Percentiles rank a stretch among this genome's conserved stretches.
phyloP scores from a whole-genome alignment of 2,113 vertebrate genomes.

The Colius striatus region DNA sequence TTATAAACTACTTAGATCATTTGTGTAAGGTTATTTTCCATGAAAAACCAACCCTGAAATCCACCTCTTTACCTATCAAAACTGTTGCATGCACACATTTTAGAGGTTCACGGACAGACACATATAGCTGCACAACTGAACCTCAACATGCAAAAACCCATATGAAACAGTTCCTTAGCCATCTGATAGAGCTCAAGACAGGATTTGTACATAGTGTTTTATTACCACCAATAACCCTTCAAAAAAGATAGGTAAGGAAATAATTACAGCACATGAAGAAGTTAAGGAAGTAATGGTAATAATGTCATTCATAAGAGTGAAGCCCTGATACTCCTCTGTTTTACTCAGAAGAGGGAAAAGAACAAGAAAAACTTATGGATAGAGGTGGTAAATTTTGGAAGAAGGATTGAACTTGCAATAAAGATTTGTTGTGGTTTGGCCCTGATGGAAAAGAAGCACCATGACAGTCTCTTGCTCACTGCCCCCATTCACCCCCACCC shows the following conservation, averaged over 20 bases:
- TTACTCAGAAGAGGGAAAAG: background rate
- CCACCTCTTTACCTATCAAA: background rate
- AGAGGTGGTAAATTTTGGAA: background rate
- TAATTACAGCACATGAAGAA: background rate
- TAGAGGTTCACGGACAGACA: background rate
- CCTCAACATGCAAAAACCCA: background rate
- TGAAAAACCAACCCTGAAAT: background rate
- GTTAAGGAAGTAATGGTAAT: background rate
- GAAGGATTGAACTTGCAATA: rapidly evolving
- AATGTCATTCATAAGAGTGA: background rate
- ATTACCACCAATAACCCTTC: background rate
- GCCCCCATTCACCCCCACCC: too few relatives aligned
- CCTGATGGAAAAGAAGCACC: too few relatives aligned
- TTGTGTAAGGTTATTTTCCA: background rate
- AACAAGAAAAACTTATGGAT: background rate
- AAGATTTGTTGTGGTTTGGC: background rate
- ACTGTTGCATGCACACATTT: background rate
- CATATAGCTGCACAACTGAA: rapidly evolving
- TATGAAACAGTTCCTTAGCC: background rate
- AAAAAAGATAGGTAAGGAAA: background rate
- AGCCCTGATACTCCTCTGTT: background rate
- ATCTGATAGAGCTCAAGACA: background rate
- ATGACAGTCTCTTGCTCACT: too few relatives aligned
- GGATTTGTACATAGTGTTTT: background rate
- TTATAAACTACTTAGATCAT: background rate